phyloP scores from a whole-genome alignment of 2,113 vertebrate species.

The Chaetorhynchus papuensis region DNA sequence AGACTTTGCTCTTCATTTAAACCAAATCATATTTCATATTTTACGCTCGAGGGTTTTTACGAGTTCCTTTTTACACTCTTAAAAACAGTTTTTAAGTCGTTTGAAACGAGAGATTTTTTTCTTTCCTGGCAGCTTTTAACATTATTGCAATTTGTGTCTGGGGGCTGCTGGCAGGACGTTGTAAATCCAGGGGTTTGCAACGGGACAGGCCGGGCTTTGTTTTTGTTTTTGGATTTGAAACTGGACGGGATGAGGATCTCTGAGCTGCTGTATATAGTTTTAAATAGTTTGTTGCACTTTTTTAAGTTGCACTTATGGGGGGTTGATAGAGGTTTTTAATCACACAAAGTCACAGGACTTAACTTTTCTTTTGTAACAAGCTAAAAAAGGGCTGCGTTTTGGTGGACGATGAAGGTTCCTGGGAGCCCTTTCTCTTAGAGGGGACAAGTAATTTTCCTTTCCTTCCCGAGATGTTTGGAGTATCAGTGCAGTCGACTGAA shows the following conservation, averaged over 20 bases:
- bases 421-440: slow-evolving; percentile 76
- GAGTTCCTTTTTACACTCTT: slow-evolving; percentile 97
- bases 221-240: slow-evolving; percentile 76
- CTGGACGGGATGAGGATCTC: slow-evolving; percentile 75
- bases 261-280: slow-evolving; percentile 90
- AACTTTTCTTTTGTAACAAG: slow-evolving; percentile 86
- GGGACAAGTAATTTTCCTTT: slow-evolving; percentile 61
- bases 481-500: slow-evolving; percentile 63
- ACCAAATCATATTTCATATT: slow-evolving; percentile 98
- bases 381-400: slow-evolving; percentile 79
- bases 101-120: slow-evolving; percentile 77
- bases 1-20: slow-evolving; percentile 97
- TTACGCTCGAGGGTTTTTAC: slow-evolving; percentile 97
- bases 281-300: slow-evolving; percentile 90
- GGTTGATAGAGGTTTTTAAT: slow-evolving; percentile 97
- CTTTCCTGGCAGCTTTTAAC: slow-evolving; percentile 95
- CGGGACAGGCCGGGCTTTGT: slow-evolving; percentile 66
- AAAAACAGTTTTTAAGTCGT: slow-evolving; percentile 97
- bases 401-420: slow-evolving; percentile 70
- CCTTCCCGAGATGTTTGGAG: slow-evolving; percentile 42
- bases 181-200: slow-evolving; percentile 73
- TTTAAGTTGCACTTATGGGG: slow-evolving; percentile 94
- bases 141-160: slow-evolving; percentile 83
- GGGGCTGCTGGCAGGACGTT: slow-evolving; percentile 78
- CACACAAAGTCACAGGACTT: slow-evolving; percentile 83